Base-by-base conservation (phyloP, 2,113 vertebrate genomes). In the Halcyon senegalensis region DNA sequence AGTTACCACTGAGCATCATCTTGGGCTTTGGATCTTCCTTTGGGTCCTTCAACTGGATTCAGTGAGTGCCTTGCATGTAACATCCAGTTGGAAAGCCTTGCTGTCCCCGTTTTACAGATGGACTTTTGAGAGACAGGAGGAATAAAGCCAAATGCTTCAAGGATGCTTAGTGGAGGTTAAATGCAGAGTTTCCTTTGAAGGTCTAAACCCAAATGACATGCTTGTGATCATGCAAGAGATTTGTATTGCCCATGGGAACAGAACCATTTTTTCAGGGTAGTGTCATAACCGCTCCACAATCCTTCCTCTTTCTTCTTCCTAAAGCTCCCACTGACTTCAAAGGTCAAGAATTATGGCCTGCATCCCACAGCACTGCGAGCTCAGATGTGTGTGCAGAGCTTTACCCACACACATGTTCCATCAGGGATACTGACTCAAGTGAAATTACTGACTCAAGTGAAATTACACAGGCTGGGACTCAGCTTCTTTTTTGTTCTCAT, bases 251-350 rank as follows among this genome's bases (percentile, higher is more conserved):
- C 84, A n/a, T 37, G 92, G 93, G 93, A 95, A 68, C 69, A 48
- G 69, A 94, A 78, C 69, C 73, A 73, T 92, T 96, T 92, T 97
- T 96, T 82, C 70, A 87, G 83, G 39, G 28, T 93, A 73, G 81
- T 95, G 89, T 96, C 95, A 87, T 96, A 97, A 94, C 89, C 90
- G 93, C 89, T 94, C 72, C 77, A 79, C 73, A 91, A 59, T 92
- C 86, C 89, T 93, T 93, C 77, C 68, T 93, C 86, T 90, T 96
- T 96, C 69, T 95, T 96, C 85, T 93, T 69, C 83, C 58, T 94
- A 79, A 94, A 94, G 84, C 89, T 96, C 94, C 89, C 46, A 94
- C 94, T 95, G 96, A 97, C 96, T 96, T 96, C 96, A 96, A 91
- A 96, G 93, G 84, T 97, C 92, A 87, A 93, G 94, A 95, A 87